Percentiles rank a stretch among this genome's conserved stretches.
Conservation (phyloP, 2,113 vertebrate genomes). For the Cyphomyrus discorhynchus region DNA sequence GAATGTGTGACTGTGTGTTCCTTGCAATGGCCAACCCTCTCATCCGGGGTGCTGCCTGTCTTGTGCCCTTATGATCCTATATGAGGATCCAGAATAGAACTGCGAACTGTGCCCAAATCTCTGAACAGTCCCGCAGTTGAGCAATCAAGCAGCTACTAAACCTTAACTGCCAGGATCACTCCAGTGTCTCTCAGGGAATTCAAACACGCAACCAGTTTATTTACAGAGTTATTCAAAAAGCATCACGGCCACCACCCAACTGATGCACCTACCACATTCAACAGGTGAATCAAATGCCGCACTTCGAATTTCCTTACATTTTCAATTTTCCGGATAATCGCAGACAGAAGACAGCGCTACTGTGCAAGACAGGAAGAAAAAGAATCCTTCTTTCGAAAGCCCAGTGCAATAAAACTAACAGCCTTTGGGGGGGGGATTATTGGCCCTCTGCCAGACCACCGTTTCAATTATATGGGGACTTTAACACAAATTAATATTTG, state of each 20-base stretch:
- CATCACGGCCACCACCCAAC: not conserved
- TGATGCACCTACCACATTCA: not conserved
- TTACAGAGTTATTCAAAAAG: not conserved
- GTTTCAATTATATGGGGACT: conserved; percentile 17
- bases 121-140: not conserved
- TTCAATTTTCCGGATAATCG: not conserved
- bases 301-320: not conserved
- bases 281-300: not conserved
- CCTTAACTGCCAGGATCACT: not conserved
- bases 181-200: not conserved
- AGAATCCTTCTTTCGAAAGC: not conserved
- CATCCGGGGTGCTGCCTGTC: not conserved
- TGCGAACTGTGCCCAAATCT: not conserved
- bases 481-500: conserved; percentile 18
- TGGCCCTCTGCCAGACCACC: not conserved
- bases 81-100: not conserved
- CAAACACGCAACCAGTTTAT: not conserved
- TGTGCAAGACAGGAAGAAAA: not conserved
- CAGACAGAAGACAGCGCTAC: not conserved
- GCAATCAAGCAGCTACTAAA: not conserved
- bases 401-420: conserved; percentile 5
- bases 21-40: not conserved
- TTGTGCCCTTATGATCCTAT: not conserved
- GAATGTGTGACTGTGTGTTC: not conserved
- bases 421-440: not conserved